These are phyloP conservation scores for Smittia aterrima DNA, from an alignment of 2,888 invertebrate genomes.

Conservation along the genomic window DNA sequence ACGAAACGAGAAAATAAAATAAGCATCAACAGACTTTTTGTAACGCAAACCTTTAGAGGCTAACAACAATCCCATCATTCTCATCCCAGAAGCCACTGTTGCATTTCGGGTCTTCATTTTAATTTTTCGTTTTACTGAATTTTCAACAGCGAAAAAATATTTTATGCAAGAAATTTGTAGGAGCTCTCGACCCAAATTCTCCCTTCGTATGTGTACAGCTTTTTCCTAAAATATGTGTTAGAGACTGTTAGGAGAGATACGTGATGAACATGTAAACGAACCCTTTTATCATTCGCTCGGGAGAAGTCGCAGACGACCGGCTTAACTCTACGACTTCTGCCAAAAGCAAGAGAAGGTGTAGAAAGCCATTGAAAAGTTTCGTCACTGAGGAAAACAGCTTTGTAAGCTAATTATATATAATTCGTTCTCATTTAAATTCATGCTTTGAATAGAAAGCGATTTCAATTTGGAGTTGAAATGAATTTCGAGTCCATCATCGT, in stretches of 20 bases:
- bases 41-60: too few species aligned
- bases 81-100: too few species aligned
- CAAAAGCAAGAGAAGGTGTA: not conserved
- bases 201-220: not conserved
- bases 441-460: not conserved
- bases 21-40: too few species aligned
- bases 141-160: not conserved
- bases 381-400: not conserved
- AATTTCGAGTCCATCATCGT: not conserved
- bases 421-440: not conserved
- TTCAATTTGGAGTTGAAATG: not conserved
- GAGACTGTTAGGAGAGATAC: conserved; percentile 8
- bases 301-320: not conserved
- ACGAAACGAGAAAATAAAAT: too few species aligned
- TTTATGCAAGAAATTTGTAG: not conserved
- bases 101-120: too few species aligned
- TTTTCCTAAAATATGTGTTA: not conserved
- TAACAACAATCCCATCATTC: too few species aligned
- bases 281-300: not conserved
- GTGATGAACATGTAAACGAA: conserved; percentile 1
- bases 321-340: not conserved
- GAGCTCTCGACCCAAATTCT: not conserved
- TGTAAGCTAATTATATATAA: too few species aligned
- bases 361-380: not conserved
- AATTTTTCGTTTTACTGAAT: not conserved